Evolutionary conservation across 37 sponge, comb jelly and placozoan species (phyloP).

Genomic region (Hormiphora californensis): DNA sequence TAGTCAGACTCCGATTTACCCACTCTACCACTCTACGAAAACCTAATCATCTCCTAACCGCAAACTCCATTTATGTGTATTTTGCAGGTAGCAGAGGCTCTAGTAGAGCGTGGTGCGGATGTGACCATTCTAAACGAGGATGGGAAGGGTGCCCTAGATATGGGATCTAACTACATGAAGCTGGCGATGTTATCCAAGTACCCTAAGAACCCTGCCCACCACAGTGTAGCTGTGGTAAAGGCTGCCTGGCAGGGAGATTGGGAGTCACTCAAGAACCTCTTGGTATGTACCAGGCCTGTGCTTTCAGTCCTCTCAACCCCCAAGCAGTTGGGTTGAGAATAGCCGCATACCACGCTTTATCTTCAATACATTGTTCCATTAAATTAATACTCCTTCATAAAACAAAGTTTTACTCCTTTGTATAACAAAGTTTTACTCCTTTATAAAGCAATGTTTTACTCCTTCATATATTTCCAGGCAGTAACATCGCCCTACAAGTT

Average conservation of each 20-base stretch:
- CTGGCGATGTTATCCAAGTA: slow-evolving; percentile 17
- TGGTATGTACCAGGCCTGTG: neutral
- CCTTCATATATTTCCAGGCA: no score
- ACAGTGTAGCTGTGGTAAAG: neutral
- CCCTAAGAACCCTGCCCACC: slow-evolving; percentile 1
- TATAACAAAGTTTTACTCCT: no score
- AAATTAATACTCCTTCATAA: no score
- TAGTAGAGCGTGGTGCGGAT: slow-evolving; percentile 20
- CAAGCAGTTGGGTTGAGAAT: no score
- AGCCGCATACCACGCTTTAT: no score
- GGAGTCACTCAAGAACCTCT: neutral
- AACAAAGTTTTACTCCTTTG: no score
- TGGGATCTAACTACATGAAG: neutral
- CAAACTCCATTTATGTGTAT: no score
- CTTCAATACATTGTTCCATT: no score
- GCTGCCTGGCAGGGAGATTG: slow-evolving; percentile 30
- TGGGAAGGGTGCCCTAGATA: slow-evolving; percentile 12
- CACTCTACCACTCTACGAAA: neutral
- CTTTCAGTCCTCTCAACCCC: no score
- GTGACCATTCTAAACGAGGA: slow-evolving; percentile 29
- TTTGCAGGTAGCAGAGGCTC: slow-evolving; percentile 16
- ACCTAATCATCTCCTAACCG: neutral
- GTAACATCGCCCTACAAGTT: no score
- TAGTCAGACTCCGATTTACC: no score
- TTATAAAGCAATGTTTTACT: no score